Percentiles rank a stretch among this genome's conserved stretches.
These are phyloP conservation scores for Todiramphus saurophagus DNA, from an alignment of 2,113 vertebrate species.

Conservation along the genomic window DNA sequence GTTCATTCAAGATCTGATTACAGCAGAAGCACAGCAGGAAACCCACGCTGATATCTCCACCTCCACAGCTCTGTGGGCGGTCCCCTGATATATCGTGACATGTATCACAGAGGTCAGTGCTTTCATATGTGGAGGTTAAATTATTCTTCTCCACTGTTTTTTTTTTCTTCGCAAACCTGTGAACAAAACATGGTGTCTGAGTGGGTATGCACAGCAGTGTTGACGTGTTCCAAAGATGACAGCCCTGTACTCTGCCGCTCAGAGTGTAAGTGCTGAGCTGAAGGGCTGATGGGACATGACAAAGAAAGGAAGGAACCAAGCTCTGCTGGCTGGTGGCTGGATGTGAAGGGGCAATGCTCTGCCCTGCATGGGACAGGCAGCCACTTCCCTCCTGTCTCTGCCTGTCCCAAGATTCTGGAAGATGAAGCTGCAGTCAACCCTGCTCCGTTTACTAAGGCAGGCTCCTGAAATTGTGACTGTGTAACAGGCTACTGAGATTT, in stretches of 20 bases:
- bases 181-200: background rate
- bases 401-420: background rate
- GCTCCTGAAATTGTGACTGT: background rate
- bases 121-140: background rate
- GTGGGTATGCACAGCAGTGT: fast-evolving
- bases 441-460: background rate
- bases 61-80: background rate
- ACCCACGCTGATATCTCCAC: background rate
- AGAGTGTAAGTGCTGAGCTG: background rate
- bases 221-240: background rate
- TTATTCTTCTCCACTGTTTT: background rate
- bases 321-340: background rate
- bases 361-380: background rate
- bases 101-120: background rate
- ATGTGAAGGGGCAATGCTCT: background rate
- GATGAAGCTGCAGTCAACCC: fast-evolving
- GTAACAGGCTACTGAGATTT: background rate
- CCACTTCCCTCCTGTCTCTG: background rate
- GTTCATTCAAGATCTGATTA: background rate
- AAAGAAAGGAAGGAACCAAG: background rate
- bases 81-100: background rate
- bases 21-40: background rate
- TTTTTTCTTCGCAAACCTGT: background rate
- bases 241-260: background rate
- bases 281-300: background rate